Evolutionary conservation across 37 sponge, comb jelly and placozoan genomes (phyloP).

Genomic region (Halisarca cf. caerulea): DNA sequence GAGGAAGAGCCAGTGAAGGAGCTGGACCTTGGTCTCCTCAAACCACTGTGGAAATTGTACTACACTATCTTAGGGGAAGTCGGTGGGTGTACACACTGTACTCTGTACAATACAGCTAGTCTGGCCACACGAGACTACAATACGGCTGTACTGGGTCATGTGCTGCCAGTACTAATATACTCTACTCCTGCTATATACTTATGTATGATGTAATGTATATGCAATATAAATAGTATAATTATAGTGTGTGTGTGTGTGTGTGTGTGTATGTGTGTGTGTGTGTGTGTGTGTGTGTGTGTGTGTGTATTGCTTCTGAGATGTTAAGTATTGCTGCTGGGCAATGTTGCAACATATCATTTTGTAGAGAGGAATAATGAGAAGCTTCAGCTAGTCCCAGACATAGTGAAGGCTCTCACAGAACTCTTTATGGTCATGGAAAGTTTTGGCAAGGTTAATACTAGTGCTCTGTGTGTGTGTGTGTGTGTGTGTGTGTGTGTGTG

Average conservation of each 20-base stretch:
- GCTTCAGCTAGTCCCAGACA: constrained; percentile 53
- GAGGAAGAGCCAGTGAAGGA: not conserved
- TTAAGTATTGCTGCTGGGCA: not conserved
- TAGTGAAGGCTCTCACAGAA: constrained; percentile 68
- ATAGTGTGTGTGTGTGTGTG: too few relatives aligned
- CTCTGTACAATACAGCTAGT: not conserved
- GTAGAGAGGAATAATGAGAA: constrained; percentile 39
- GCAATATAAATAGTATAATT: too few relatives aligned
- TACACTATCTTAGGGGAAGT: constrained; percentile 53
- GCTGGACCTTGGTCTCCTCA: constrained; percentile 73
- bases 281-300: too few relatives aligned
- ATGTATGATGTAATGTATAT: too few relatives aligned
- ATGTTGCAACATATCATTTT: not conserved
- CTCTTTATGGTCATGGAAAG: constrained; percentile 77
- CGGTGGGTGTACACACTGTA: constrained; percentile 41
- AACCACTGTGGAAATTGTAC: constrained; percentile 88
- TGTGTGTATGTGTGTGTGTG: too few relatives aligned
- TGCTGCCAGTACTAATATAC: too few relatives aligned
- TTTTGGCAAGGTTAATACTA: constrained; percentile 52
- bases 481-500: too few relatives aligned
- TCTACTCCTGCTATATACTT: too few relatives aligned
- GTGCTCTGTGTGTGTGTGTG: not conserved
- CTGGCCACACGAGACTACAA: not conserved
- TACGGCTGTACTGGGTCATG: too few relatives aligned
- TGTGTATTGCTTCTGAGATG: not conserved